Evolutionary conservation across 1,140 invertebrate species (phyloP), one percentile per base, ranked within the genome.

Genomic region (Grapholita molesta): DNA sequence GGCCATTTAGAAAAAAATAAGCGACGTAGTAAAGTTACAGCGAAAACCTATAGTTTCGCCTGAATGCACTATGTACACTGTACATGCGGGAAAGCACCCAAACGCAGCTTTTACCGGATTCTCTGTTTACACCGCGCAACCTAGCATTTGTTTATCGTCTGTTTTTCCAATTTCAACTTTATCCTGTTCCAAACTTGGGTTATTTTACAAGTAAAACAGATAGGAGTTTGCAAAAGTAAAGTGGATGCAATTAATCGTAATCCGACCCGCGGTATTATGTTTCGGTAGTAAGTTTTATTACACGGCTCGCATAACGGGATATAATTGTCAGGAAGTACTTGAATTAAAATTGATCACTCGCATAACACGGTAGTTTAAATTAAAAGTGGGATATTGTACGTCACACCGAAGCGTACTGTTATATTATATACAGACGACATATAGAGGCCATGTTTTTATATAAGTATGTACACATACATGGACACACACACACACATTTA

Each of bases 231-330:
- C 15, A 48, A 9, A 21, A 48, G 42, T 21, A 48, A 48, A 48
- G 7, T 61, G n/a, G 12, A 61, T 61, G 55, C 55, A 61, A 61
- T 61, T 48, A 48, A 48, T 48, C 42, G 42, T 48, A 57, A 57
- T 55, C 23, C 53, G 24, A 48, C 53, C 23, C 23, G 12, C 4
- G 1, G 55, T 61, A 15, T 61, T 28, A 15, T 28, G 55, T 61
- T 61, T 28, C 24, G 55, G 55, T 28, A 61, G 55, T 61, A 28
- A 61, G 55, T 61, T 28, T 61, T 28, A 61, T 15, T 57, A 57
- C 28, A 15, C 28, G 12, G 55, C 24, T 61, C 55, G 24, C 25
- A 15, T 61, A 30, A 28, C 55, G 11, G 55, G 55, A 61, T 48
- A 21, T 48, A 48, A 48, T 48, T 48, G 42, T 48, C 42, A 48